Base-by-base conservation (phyloP, 1,140 invertebrate genomes). In the Mizuhopecten yessoensis region DNA sequence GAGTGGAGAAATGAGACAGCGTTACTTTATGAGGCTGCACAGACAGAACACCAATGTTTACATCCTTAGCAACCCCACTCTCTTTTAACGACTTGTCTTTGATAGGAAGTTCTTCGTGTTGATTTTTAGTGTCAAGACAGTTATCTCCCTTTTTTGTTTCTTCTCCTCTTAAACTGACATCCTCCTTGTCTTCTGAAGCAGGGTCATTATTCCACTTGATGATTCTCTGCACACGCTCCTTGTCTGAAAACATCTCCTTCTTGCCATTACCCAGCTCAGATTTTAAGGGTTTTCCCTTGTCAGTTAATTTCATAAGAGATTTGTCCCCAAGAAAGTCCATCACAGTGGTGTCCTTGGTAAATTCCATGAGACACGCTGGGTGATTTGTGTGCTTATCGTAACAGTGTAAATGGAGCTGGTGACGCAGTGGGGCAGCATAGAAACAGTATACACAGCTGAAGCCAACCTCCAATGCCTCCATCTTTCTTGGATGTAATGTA, bases 331-430 rank as follows among this genome's bases (percentile, higher is more conserved):
- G n/a, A 17, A 29, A 75, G 11, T 75, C 57, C 23, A 75, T 5
- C 3, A 75, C 23, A 1, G 57, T 49, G 20, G 45, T 29, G n/a
- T 75, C 57, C 23, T 75, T 75, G 23, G 57, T 86, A 34, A 92
- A 92, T 34, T 92, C 88, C 90, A 92, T 92, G 0, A 92, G 39
- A 88, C 92, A 92, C 0, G 92, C 92, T 29, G 92, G 92, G 86
- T 91, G 90, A 45, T 92, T 91, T 29, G 92, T 92, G n/a, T 92
- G 92, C 49, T 91, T 92, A 88, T 91, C 92, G 33, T 92, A 92
- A 33, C 92, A 92, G 86, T 92, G 92, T 0, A 92, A 39, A 34
- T 89, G 89, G 29, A 91, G 34, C 86, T 87, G 86, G 29, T 92
- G 91, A 9, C 91, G 36, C 0, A 92, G 42, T 20, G 91, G 91